phyloP scores from a whole-genome alignment of 2,888 invertebrate species.

The Syritta pipiens region DNA sequence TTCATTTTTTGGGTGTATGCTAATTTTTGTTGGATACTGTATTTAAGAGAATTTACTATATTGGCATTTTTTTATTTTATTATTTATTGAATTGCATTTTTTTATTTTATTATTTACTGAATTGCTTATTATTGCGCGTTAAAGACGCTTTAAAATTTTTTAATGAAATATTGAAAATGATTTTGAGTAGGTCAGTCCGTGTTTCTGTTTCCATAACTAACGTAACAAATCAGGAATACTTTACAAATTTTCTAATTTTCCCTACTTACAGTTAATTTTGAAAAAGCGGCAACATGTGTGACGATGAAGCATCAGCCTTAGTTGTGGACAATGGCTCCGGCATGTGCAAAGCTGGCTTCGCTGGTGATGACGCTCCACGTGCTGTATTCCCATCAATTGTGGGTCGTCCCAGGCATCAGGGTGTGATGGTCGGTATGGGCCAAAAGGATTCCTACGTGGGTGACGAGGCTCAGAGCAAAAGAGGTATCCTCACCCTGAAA shows the following conservation, averaged over 20 bases:
- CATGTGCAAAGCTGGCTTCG: constrained; percentile 98
- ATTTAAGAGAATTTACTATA: too few species aligned
- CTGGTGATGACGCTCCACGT: constrained; percentile 96
- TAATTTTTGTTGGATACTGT: too few species aligned
- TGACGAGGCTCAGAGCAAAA: constrained; percentile 97
- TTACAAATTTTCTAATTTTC: not conserved
- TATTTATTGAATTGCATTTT: too few species aligned
- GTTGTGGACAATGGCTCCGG: constrained; percentile 98
- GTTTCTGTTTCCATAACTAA: too few species aligned
- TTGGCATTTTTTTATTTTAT: too few species aligned
- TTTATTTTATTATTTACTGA: too few species aligned
- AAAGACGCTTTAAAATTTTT: too few species aligned
- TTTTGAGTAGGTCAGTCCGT: too few species aligned
- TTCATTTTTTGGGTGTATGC: too few species aligned
- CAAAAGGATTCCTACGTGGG: constrained; percentile 98
- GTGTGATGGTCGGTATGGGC: constrained; percentile 98
- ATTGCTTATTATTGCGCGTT: too few species aligned
- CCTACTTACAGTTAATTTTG: constrained; percentile 24
- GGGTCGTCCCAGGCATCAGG: constrained; percentile 95
- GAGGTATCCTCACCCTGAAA: constrained; percentile 97
- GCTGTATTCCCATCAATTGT: constrained; percentile 96
- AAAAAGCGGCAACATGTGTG: constrained; percentile 85
- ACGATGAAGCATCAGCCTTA: constrained; percentile 95
- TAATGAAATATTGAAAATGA: too few species aligned
- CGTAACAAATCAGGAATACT: too few species aligned